Base-by-base conservation (phyloP, 2,797 vertebrate genomes). In the Coregonus ussuriensis region DNA sequence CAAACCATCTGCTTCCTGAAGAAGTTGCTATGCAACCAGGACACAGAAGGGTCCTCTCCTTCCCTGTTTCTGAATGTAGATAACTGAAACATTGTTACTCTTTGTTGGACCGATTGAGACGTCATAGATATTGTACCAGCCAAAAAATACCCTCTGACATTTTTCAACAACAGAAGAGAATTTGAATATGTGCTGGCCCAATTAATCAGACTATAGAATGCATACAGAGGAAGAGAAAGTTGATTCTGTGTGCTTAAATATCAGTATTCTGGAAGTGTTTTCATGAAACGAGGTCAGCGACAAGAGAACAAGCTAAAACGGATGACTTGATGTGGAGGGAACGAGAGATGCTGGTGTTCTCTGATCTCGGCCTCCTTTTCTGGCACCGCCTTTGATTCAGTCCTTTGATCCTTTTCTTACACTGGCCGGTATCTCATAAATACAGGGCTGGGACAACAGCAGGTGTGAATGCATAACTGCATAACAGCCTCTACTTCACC, bases 391-490 rank as follows among this genome's bases (percentile, higher is more conserved):
- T 84, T 84, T 83, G 75, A 78, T 81, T 82, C 71, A 52, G 81
- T 76, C 75, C 82, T 81, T 77, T 86, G 82, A 81, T 86, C 83
- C 75, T 65, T 74, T 72, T 78, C 74, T 81, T 77, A 82, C 79
- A 68, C 54, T 74, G 75, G 66, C 77, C 65, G 63, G 37, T 18
- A 13, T 66, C 88, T 91, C 88, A 90, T 91, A 88, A 89, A 91
- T 91, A 88, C 72, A 86, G 77, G 74, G 74, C 79, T 77, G 78
- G 74, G 74, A 85, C 85, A 88, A 88, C 86, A 91, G 87, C 89
- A 89, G 88, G 81, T 88, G 87, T 71, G 85, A 84, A 88, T 86
- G 87, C 83, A 89, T 91, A 91, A 89, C 83, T 88, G 35, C 41
- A 33, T 21, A 83, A 88, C 75, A 69, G 83, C 84, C 79, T 52